Evolutionary conservation across 1,140 invertebrate species (phyloP).

Genomic region (Hylaeus anthracinus): DNA sequence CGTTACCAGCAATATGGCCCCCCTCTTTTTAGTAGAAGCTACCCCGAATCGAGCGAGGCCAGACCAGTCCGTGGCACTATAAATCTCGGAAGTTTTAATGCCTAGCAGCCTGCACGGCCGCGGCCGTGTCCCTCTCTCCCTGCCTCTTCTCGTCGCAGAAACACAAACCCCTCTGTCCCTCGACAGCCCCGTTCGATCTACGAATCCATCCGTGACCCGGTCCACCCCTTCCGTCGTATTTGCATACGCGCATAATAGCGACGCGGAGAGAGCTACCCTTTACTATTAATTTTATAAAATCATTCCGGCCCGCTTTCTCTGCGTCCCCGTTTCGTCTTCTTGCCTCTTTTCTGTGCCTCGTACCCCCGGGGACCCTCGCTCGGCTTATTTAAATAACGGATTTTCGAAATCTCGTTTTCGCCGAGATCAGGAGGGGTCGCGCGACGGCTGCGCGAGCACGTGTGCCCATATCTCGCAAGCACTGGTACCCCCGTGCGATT

Average conservation of each 20-base stretch:
- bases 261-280: slow-evolving; percentile 75
- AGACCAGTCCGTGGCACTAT: slow-evolving; percentile 73
- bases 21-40: slow-evolving; percentile 59
- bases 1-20: slow-evolving; percentile 66
- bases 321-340: slow-evolving; percentile 51
- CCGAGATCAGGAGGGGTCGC: slow-evolving; percentile 18
- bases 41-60: slow-evolving; percentile 63
- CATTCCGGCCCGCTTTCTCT: slow-evolving; percentile 73
- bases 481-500: too few species aligned
- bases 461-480: slow-evolving; percentile 2
- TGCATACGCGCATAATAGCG: slow-evolving; percentile 80
- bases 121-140: slow-evolving; percentile 29
- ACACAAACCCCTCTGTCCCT: slow-evolving; percentile 22
- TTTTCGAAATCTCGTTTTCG: slow-evolving; percentile 81
- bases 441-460: slow-evolving; percentile 35
- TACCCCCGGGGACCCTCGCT: slow-evolving; percentile 31
- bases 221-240: slow-evolving; percentile 68
- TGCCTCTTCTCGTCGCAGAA: slow-evolving; percentile 5
- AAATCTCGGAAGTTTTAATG: slow-evolving; percentile 81
- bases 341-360: slow-evolving; percentile 11
- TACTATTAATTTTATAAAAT: slow-evolving; percentile 82
- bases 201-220: slow-evolving; percentile 52
- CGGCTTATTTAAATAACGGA: slow-evolving; percentile 81
- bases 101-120: slow-evolving; percentile 69
- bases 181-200: slow-evolving; percentile 37